A percentile compares a stretch with the other conserved stretches of the same genome.
These are phyloP conservation scores for Xiphophorus hellerii DNA, from an alignment of 2,113 vertebrate species.

Conservation along the genomic window DNA sequence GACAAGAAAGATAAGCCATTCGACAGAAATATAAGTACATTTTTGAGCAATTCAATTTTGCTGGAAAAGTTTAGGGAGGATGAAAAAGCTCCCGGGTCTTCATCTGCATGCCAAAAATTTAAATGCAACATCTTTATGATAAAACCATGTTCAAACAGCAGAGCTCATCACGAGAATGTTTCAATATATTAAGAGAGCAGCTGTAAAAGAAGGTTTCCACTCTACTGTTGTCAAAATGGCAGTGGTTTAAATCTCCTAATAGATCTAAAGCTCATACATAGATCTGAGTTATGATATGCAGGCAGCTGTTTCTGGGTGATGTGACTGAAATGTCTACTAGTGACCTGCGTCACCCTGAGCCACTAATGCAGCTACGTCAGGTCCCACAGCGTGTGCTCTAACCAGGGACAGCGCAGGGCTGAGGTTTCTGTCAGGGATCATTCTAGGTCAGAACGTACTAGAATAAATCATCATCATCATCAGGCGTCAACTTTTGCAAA, in stretches of 20 bases:
- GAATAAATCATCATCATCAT: slow-evolving; percentile 80
- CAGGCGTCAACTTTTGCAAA: slow-evolving; percentile 83
- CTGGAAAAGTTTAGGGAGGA: no score
- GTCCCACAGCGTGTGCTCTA: no score
- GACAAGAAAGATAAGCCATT: no score
- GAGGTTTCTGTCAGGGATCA: not conserved
- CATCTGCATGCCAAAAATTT: not conserved
- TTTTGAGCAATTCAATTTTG: no score
- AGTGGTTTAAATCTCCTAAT: not conserved
- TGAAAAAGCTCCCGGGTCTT: not conserved
- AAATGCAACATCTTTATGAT: not conserved
- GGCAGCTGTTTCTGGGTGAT: not conserved
- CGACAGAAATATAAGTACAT: no score
- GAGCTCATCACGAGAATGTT: not conserved
- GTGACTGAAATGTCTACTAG: no score
- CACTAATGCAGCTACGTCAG: no score
- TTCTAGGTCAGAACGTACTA: not conserved
- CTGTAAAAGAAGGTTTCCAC: not conserved
- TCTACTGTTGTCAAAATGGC: not conserved
- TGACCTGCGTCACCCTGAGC: no score
- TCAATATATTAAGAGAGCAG: not conserved
- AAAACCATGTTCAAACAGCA: not conserved
- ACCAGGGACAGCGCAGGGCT: not conserved
- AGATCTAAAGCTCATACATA: not conserved
- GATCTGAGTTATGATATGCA: not conserved